Evolutionary conservation across 35 echinoderm and acorn worm genomes (phyloP).

Genomic region (Lytechinus pictus): DNA sequence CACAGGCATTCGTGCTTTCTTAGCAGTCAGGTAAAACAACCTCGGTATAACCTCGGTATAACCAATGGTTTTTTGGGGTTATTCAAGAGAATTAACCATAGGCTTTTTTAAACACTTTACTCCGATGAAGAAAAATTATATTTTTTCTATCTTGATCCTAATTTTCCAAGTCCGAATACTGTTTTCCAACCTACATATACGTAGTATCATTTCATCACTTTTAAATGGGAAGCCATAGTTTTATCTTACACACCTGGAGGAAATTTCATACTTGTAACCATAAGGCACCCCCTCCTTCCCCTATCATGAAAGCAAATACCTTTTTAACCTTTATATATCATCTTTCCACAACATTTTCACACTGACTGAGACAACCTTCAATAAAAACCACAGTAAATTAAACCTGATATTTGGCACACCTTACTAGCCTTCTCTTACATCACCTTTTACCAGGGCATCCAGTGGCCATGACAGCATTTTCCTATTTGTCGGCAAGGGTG

Average conservation of each 20-base stretch:
- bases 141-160: too few species aligned
- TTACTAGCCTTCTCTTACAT: background rate
- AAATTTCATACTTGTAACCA: background rate
- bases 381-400: background rate
- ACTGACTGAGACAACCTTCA: background rate
- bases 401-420: background rate
- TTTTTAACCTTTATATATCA: background rate
- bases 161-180: too few species aligned
- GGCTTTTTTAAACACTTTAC: too few species aligned
- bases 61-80: too few species aligned
- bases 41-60: too few species aligned
- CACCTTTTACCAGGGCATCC: background rate
- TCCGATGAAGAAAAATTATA: too few species aligned
- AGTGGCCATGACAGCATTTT: background rate
- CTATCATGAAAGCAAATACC: background rate
- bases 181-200: background rate
- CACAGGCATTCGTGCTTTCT: too few species aligned
- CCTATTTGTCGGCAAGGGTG: background rate
- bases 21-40: too few species aligned
- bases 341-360: conserved; percentile 3
- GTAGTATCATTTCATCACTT: background rate
- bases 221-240: background rate
- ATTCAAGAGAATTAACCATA: too few species aligned
- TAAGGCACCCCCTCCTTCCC: background rate
- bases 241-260: background rate